Conservation (phyloP, 2,113 vertebrate genomes). For the Rhinoderma darwinii region DNA sequence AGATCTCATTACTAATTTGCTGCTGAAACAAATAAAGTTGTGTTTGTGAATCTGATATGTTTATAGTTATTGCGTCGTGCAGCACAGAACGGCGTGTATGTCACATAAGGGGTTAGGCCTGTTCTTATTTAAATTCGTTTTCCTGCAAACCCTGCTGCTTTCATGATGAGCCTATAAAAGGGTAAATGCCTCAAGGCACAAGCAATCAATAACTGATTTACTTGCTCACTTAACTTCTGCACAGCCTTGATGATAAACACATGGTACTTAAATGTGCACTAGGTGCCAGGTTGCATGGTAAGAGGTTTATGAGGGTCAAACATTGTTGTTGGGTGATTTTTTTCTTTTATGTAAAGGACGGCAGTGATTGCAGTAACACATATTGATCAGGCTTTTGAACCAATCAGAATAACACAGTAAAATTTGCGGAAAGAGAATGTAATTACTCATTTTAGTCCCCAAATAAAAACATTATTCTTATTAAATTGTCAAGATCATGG, state of each 20-base stretch:
- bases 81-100: background rate
- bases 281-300: background rate
- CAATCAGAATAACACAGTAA: background rate
- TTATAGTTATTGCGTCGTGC: background rate
- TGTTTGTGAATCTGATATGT: background rate
- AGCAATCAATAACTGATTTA: conserved; percentile 49
- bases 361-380: background rate
- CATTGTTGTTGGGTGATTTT: background rate
- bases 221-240: conserved; percentile 47
- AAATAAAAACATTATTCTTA: background rate
- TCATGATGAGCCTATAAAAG: conserved; percentile 32
- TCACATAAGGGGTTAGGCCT: background rate
- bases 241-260: conserved; percentile 21
- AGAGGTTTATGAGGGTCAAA: conserved; percentile 4
- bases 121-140: conserved; percentile 7
- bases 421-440: background rate
- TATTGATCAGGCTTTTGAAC: background rate
- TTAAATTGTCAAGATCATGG: background rate
- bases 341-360: background rate
- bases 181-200: conserved; percentile 12
- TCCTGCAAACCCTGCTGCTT: background rate
- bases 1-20: background rate
- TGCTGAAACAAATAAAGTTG: background rate
- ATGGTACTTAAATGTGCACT: conserved; percentile 1
- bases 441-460: background rate